Conservation (phyloP, 2,888 invertebrate species). For the Sialis lutaria region DNA sequence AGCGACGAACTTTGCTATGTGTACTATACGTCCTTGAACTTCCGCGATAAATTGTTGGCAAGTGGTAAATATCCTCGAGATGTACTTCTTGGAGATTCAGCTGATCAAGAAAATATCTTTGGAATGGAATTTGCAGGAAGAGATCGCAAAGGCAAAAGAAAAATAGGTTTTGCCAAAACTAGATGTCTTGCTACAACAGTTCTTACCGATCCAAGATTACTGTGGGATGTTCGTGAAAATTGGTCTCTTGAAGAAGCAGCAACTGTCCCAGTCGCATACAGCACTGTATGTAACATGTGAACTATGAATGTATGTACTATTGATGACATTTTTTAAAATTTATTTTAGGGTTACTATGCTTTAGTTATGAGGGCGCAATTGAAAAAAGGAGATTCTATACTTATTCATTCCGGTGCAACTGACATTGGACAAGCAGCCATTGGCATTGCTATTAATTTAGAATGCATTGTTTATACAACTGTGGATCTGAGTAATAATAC, state of each 20-base stretch:
- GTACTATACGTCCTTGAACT: constrained; percentile 1
- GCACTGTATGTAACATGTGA: constrained; percentile 22
- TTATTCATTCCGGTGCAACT: constrained; percentile 79
- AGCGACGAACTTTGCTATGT: not conserved
- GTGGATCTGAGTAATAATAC: constrained; percentile 23
- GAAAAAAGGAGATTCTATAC: constrained; percentile 54
- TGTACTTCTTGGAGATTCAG: constrained; percentile 9
- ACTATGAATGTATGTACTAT: constrained; percentile 19
- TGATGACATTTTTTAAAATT: no score
- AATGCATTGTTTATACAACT: constrained; percentile 42
- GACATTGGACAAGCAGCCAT: constrained; percentile 71
- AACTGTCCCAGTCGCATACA: constrained; percentile 44
- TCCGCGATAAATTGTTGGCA: not conserved
- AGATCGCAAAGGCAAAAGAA: constrained; percentile 18
- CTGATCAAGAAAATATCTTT: not conserved
- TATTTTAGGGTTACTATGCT: constrained; percentile 14
- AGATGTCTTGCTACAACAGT: constrained; percentile 34
- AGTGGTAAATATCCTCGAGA: constrained; percentile 1
- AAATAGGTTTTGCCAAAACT: constrained; percentile 26
- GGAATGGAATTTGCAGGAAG: constrained; percentile 1
- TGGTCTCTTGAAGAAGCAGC: constrained; percentile 48
- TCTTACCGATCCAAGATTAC: constrained; percentile 26
- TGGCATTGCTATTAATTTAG: constrained; percentile 34
- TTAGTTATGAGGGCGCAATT: constrained; percentile 58
- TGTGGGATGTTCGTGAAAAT: constrained; percentile 35